A percentile compares a stretch with the other conserved stretches of the same genome.
Evolutionary conservation across 1,140 invertebrate genomes (phyloP).

Genomic region (Diorhabda sublineata): DNA sequence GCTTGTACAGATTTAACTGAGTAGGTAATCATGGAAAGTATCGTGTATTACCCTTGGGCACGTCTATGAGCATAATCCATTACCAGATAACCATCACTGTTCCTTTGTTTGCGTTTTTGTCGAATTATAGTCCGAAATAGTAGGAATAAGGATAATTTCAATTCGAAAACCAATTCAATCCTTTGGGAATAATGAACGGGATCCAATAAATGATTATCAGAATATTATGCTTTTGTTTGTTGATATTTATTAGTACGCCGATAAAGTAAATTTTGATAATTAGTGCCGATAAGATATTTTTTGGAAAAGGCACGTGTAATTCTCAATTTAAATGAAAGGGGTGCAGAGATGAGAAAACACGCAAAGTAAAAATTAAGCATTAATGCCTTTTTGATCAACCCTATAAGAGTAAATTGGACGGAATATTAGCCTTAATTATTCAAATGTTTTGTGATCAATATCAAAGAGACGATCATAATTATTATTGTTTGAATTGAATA

Average conservation of each 20-base stretch:
- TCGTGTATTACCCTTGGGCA: background rate
- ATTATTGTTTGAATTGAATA: background rate
- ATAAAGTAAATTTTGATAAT: background rate
- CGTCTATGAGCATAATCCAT: constrained; percentile 5
- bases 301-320: background rate
- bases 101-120: constrained; percentile 9
- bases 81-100: constrained; percentile 6
- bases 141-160: constrained; percentile 9
- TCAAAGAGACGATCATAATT: background rate
- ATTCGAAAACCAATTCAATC: constrained; percentile 9
- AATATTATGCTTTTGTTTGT: constrained; percentile 5
- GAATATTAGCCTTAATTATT: background rate
- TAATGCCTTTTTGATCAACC: background rate
- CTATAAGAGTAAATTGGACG: background rate
- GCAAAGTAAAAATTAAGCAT: background rate
- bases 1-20: too few relatives aligned
- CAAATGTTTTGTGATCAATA: background rate
- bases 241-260: background rate
- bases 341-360: background rate
- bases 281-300: background rate
- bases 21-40: too few relatives aligned
- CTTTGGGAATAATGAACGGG: constrained; percentile 12
- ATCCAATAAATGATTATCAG: constrained; percentile 11
- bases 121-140: background rate
- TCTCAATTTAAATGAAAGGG: background rate